Evolutionary conservation across 2,888 invertebrate genomes (phyloP).

Genomic region (Drosophila stalkeri): DNA sequence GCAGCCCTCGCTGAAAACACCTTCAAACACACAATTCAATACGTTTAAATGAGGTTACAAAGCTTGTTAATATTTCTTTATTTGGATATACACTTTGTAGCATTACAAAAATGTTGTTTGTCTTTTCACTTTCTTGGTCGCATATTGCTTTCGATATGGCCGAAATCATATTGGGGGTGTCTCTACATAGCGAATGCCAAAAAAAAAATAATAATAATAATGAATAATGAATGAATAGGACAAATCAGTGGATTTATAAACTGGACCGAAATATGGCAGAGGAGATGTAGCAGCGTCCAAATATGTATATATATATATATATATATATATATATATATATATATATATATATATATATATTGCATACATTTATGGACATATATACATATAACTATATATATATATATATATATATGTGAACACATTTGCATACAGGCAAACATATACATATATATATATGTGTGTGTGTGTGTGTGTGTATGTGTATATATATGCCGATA

Average conservation of each 20-base stretch:
- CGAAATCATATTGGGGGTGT: background rate
- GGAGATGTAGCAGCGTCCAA: background rate
- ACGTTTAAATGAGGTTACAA: background rate
- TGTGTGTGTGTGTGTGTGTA: background rate
- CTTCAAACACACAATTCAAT: background rate
- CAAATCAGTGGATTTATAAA: background rate
- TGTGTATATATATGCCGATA: too few species aligned
- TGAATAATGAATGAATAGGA: background rate
- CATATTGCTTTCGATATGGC: background rate
- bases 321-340: too few species aligned
- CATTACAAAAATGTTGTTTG: background rate
- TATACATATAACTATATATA: background rate
- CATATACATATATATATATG: background rate
- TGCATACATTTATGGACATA: background rate
- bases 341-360: background rate
- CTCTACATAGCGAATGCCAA: background rate
- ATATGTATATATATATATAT: background rate
- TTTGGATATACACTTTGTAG: background rate
- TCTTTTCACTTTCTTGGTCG: background rate
- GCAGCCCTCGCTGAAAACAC: background rate
- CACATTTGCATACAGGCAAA: fast-evolving
- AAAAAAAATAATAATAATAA: background rate
- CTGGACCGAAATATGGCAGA: background rate
- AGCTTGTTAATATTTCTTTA: constrained; percentile 7
- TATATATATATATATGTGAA: background rate